Conservation (phyloP, 1,140 invertebrate species). For the Caenorhabditis remanei region DNA sequence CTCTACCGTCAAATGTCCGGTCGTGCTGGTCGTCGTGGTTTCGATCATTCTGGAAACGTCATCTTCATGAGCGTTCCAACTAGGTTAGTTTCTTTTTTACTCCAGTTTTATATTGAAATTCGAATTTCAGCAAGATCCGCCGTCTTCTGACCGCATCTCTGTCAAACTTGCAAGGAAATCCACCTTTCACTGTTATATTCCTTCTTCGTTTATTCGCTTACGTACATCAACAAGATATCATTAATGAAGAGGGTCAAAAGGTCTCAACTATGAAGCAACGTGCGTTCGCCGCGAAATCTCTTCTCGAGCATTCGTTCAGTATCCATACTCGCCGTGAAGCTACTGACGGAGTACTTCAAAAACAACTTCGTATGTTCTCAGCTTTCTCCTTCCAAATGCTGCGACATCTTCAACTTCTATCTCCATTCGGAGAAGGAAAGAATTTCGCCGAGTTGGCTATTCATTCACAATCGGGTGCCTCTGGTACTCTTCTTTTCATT, state of each 20-base stretch:
- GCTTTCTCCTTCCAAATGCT: conserved; percentile 76
- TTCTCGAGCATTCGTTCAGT: conserved; percentile 71
- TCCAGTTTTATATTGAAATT: not conserved
- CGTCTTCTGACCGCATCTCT: conserved; percentile 75
- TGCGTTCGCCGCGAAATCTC: conserved; percentile 68
- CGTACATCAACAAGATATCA: conserved; percentile 71
- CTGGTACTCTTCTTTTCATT: conserved; percentile 76
- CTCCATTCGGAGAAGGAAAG: conserved; percentile 60
- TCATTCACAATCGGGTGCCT: conserved; percentile 71
- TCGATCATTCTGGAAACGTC: conserved; percentile 76
- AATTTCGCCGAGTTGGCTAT: conserved; percentile 74
- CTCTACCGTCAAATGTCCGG: conserved; percentile 77
- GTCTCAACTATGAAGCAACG: conserved; percentile 50
- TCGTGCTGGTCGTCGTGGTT: conserved; percentile 77
- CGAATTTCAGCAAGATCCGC: conserved; percentile 74
- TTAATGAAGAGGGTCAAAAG: conserved; percentile 55
- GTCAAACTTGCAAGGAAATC: conserved; percentile 76
- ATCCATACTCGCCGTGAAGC: conserved; percentile 68
- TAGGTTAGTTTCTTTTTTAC: conserved; percentile 57
- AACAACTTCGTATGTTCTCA: conserved; percentile 69
- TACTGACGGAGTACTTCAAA: conserved; percentile 60
- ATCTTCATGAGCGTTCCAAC: conserved; percentile 77
- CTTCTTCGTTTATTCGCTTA: conserved; percentile 73
- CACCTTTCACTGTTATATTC: conserved; percentile 75
- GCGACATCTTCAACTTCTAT: conserved; percentile 71